A percentile compares a stretch with the other conserved stretches of the same genome.
Evolutionary conservation across 1,140 invertebrate genomes (phyloP).

Genomic region (Drosophila tani): DNA sequence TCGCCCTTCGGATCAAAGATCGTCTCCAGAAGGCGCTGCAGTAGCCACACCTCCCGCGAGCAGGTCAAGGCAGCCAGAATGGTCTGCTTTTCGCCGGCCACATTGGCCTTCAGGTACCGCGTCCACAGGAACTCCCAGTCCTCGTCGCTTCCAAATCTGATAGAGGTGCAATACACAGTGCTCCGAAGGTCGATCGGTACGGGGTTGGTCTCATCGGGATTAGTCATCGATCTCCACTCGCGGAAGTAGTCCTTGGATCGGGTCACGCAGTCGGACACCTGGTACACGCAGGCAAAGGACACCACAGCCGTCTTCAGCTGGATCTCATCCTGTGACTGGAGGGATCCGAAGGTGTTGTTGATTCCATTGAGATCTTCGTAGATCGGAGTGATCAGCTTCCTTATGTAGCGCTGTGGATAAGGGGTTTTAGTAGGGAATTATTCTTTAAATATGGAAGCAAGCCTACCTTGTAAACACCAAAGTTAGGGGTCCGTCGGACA

Average conservation of each 20-base stretch:
- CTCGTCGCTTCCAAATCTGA: conserved; percentile 88
- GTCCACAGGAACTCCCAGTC: conserved; percentile 94
- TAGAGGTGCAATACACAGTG: conserved; percentile 91
- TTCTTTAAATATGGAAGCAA: neutral
- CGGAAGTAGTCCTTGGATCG: conserved; percentile 87
- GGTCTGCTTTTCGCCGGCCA: conserved; percentile 87
- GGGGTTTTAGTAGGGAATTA: neutral
- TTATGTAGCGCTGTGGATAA: conserved; percentile 86
- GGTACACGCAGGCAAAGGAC: conserved; percentile 87
- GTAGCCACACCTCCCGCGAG: conserved; percentile 88
- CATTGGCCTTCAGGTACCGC: conserved; percentile 89
- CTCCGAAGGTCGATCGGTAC: conserved; percentile 90
- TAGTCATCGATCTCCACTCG: conserved; percentile 86
- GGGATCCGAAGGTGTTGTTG: conserved; percentile 77
- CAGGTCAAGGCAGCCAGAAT: conserved; percentile 90
- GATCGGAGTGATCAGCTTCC: conserved; percentile 86
- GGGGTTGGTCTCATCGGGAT: conserved; percentile 87
- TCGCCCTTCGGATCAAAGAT: conserved; percentile 86
- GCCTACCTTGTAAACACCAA: conserved; percentile 86
- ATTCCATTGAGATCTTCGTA: conserved; percentile 86
- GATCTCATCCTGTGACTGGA: conserved; percentile 85
- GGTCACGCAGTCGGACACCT: conserved; percentile 87
- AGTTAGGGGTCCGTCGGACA: conserved; percentile 85
- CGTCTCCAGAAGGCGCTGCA: conserved; percentile 89
- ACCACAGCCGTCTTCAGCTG: conserved; percentile 87